Evolutionary conservation across 2,888 invertebrate species (phyloP).

Genomic region (Agonum fuliginosum): DNA sequence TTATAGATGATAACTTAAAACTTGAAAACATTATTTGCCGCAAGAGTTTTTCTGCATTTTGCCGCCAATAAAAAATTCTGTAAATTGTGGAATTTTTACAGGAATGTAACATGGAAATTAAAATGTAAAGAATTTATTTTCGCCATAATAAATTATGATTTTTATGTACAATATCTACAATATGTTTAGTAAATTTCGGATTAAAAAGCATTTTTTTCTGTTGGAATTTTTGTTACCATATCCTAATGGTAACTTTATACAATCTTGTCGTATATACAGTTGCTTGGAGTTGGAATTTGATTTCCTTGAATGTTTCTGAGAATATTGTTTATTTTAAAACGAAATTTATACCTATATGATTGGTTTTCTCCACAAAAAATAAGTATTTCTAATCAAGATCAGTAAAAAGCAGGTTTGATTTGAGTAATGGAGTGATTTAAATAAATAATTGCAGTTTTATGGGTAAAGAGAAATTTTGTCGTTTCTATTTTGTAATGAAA

Average conservation of each 20-base stretch:
- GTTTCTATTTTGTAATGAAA: constrained; percentile 29
- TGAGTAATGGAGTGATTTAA: constrained; percentile 29
- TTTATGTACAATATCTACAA: constrained; percentile 11
- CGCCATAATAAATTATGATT: not conserved
- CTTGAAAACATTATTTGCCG: not conserved
- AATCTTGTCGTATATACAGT: not conserved
- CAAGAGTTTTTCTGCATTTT: not conserved
- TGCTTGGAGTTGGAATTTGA: not conserved
- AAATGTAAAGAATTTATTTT: not conserved
- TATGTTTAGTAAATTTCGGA: not conserved
- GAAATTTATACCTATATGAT: constrained; percentile 7
- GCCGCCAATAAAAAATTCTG: not conserved
- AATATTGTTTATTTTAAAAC: constrained; percentile 5
- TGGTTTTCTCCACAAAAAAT: constrained; percentile 19
- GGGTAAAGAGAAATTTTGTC: constrained; percentile 23
- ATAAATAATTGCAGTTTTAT: constrained; percentile 34
- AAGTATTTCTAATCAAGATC: constrained; percentile 26
- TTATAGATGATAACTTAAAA: not conserved
- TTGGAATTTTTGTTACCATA: not conserved
- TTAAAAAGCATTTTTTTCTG: not conserved
- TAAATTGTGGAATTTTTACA: not conserved
- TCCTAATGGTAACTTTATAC: not conserved
- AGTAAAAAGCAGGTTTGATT: constrained; percentile 30
- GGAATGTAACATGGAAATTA: not conserved
- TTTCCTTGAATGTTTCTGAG: not conserved